A percentile compares a stretch with the other conserved stretches of the same genome.
These are phyloP conservation scores for Harpagoxenus sublaevis DNA, from an alignment of 2,888 invertebrate genomes.

Conservation along the genomic window DNA sequence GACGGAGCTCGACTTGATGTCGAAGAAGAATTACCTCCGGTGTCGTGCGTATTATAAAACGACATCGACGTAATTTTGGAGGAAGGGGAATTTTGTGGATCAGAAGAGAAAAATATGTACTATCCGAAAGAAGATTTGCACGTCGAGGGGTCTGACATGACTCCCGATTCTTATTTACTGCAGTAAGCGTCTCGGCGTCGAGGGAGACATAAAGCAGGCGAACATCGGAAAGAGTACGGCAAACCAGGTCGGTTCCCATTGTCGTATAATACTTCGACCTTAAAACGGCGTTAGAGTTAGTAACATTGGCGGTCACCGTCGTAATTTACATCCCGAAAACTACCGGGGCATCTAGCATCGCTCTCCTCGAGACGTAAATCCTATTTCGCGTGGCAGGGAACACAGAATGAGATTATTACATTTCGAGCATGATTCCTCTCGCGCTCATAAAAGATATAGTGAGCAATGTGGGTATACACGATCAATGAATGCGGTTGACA, in stretches of 20 bases:
- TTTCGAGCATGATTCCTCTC: conserved; percentile 22
- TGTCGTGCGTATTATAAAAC: background rate
- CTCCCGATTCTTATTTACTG: conserved; percentile 71
- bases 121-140: conserved; percentile 62
- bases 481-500: background rate
- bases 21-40: background rate
- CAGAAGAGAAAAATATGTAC: conserved; percentile 59
- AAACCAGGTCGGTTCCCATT: conserved; percentile 72
- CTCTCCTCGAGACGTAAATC: conserved; percentile 58
- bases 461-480: background rate
- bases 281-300: conserved; percentile 64
- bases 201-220: conserved; percentile 79
- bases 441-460: conserved; percentile 14
- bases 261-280: conserved; percentile 68
- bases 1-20: background rate
- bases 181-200: conserved; percentile 68
- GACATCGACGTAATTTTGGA: conserved; percentile 24
- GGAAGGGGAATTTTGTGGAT: conserved; percentile 2
- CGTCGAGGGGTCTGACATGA: conserved; percentile 43
- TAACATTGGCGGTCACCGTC: conserved; percentile 57
- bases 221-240: conserved; percentile 80
- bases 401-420: conserved; percentile 32
- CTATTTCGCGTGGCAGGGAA: conserved; percentile 20
- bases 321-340: conserved; percentile 65
- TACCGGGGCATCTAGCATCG: conserved; percentile 44